These are phyloP conservation scores for Callyntrura sp. DNA, from an alignment of 2,888 invertebrate genomes.

Conservation along the genomic window DNA sequence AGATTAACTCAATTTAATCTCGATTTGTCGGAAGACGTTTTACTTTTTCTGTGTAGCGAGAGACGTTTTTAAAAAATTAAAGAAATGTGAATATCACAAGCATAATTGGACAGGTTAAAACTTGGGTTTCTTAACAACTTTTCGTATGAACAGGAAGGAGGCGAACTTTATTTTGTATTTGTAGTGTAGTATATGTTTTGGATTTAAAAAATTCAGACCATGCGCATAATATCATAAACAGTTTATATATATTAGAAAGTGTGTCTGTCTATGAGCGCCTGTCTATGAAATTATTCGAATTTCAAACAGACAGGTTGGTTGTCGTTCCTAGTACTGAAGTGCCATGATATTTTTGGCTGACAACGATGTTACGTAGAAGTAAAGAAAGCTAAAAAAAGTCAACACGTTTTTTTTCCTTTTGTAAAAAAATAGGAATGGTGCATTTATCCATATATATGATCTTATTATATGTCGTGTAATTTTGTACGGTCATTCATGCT, in stretches of 20 bases:
- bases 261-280: no score
- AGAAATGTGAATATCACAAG: constrained; percentile 37
- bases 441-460: background rate
- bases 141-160: constrained; percentile 42
- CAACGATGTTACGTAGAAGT: constrained; percentile 48
- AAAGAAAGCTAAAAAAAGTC: constrained; percentile 28
- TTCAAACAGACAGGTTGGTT: constrained; percentile 27
- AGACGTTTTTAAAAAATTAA: background rate
- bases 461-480: constrained; percentile 16
- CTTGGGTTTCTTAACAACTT: constrained; percentile 37
- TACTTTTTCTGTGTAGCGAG: constrained; percentile 6
- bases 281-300: no score
- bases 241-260: background rate
- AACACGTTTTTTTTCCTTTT: constrained; percentile 41
- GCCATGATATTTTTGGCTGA: constrained; percentile 51
- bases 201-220: no score
- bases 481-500: constrained; percentile 20
- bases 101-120: constrained; percentile 66
- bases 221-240: background rate
- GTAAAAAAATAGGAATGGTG: constrained; percentile 30
- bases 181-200: background rate
- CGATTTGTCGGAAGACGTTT: constrained; percentile 54
- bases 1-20: constrained; percentile 49
- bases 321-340: constrained; percentile 6
- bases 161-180: constrained; percentile 26